Evolutionary conservation across 2,888 invertebrate species (phyloP).

Genomic region (Phortica okadai): DNA sequence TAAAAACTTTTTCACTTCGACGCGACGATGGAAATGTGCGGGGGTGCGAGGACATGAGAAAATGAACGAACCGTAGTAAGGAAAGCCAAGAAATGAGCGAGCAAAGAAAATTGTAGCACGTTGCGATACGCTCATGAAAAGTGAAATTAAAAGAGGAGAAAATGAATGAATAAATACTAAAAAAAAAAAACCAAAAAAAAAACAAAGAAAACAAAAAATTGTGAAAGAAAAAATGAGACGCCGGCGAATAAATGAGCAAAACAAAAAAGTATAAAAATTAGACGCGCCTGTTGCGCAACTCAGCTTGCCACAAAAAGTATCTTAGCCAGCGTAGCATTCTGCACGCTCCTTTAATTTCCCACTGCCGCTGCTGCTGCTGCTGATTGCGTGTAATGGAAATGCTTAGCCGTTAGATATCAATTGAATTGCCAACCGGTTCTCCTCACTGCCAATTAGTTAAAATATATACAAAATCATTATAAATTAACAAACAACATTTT

Average conservation of each 20-base stretch:
- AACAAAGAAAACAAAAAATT: constrained; percentile 33
- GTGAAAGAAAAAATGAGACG: constrained; percentile 31
- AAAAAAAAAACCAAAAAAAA: constrained; percentile 33
- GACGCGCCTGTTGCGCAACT: background rate
- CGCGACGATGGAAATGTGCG: background rate
- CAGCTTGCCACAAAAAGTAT: background rate
- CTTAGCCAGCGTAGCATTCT: background rate
- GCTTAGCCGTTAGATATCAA: background rate
- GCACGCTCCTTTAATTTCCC: background rate
- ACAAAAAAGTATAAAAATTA: constrained; percentile 40
- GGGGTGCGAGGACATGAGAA: constrained; percentile 9
- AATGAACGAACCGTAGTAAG: constrained; percentile 24
- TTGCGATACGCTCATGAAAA: constrained; percentile 8
- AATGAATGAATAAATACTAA: constrained; percentile 39
- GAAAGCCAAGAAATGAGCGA: constrained; percentile 33
- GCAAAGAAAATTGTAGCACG: constrained; percentile 1
- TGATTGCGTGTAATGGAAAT: background rate
- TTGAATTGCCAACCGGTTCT: background rate
- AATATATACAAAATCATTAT: background rate
- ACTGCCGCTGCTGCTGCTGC: background rate
- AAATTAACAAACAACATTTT: background rate
- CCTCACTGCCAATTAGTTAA: background rate
- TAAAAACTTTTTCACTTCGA: constrained; percentile 57
- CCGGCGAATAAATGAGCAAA: constrained; percentile 45
- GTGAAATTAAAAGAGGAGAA: constrained; percentile 30